Percentiles rank a stretch among this genome's conserved stretches.
phyloP scores from a whole-genome alignment of 2,888 invertebrate species.

The Ypsolopha scabrella region DNA sequence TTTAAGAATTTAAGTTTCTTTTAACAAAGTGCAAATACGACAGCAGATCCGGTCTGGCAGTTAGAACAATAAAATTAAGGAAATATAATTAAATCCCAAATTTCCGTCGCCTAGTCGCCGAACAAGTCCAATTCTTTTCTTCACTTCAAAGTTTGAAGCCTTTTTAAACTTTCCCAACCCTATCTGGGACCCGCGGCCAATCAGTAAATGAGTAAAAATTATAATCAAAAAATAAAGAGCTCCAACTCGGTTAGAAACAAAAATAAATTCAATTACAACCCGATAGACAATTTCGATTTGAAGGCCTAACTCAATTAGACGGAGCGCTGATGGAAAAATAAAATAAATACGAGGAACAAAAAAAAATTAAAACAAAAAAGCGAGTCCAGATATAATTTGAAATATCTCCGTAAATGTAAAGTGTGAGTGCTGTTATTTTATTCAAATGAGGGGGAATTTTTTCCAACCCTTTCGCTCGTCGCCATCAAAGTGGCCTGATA shows the following conservation, averaged over 20 bases:
- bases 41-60: too few species aligned
- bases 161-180: not conserved
- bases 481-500: constrained; percentile 71
- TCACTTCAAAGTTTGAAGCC: not conserved
- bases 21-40: too few species aligned
- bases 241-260: constrained; percentile 68
- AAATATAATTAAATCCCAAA: too few species aligned
- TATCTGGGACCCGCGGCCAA: constrained; percentile 11
- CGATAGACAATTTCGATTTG: constrained; percentile 70
- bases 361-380: constrained; percentile 64
- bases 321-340: constrained; percentile 68
- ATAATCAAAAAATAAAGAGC: constrained; percentile 50
- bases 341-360: constrained; percentile 66
- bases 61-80: too few species aligned
- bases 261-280: constrained; percentile 70
- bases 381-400: constrained; percentile 68
- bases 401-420: constrained; percentile 71
- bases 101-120: too few species aligned
- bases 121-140: too few species aligned
- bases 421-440: constrained; percentile 71
- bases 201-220: constrained; percentile 55
- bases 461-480: constrained; percentile 61
- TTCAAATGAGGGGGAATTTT: constrained; percentile 70
- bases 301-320: constrained; percentile 69
- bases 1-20: too few species aligned